These are phyloP conservation scores for Heliornis fulica DNA, from an alignment of 2,113 vertebrate species.

Conservation along the genomic window DNA sequence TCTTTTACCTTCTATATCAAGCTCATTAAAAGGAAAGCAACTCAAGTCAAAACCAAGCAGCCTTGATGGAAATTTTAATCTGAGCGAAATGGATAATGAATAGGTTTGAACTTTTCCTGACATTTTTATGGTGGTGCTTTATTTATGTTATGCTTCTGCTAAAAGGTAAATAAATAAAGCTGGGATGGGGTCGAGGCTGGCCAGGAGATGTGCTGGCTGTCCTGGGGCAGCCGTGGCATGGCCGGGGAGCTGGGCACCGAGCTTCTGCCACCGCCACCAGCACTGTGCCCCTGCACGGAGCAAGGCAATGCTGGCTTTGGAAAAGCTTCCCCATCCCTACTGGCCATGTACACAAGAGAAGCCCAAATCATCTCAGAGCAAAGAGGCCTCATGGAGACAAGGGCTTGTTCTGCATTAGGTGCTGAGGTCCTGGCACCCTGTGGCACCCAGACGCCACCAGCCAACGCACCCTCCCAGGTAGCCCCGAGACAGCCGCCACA, in stretches of 20 bases:
- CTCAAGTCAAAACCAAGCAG: conserved; percentile 75
- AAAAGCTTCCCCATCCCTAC: rapidly evolving
- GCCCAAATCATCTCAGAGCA: rapidly evolving
- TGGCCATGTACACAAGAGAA: rapidly evolving
- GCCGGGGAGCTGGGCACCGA: not conserved
- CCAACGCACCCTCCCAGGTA: rapidly evolving
- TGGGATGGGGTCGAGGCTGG: not conserved
- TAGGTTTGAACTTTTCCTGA: conserved; percentile 80
- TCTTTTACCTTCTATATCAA: conserved; percentile 77
- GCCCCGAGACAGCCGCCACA: rapidly evolving
- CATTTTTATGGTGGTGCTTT: conserved; percentile 73
- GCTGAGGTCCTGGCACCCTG: not conserved
- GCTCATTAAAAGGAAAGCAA: conserved; percentile 78
- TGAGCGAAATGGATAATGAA: conserved; percentile 79
- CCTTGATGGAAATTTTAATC: conserved; percentile 78
- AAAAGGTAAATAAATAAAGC: conserved; percentile 66
- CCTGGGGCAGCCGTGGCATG: not conserved
- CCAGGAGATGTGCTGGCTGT: not conserved
- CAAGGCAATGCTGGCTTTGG: rapidly evolving
- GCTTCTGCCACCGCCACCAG: too few species aligned
- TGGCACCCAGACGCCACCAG: not conserved
- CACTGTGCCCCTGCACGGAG: rapidly evolving
- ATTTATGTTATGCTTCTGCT: conserved; percentile 69
- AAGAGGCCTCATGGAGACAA: rapidly evolving
- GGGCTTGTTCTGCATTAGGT: rapidly evolving